These are phyloP conservation scores for Enteromius argenteus DNA, from an alignment of 2,797 vertebrate genomes.

Conservation along the genomic window DNA sequence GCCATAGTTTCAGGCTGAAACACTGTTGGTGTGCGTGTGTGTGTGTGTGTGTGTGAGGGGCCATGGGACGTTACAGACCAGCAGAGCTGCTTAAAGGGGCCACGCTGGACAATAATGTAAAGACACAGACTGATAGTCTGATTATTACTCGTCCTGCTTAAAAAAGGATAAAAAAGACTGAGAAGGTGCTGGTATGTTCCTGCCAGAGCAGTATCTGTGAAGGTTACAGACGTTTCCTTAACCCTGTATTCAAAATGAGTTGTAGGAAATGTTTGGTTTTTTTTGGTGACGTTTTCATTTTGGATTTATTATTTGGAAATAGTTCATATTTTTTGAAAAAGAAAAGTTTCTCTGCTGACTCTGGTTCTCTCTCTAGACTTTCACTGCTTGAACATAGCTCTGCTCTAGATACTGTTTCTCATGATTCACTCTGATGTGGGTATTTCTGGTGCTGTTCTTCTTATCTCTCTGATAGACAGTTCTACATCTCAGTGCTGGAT, in stretches of 20 bases:
- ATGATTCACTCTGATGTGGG: no score
- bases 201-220: no score
- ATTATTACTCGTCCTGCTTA: neutral
- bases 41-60: slow-evolving; percentile 13
- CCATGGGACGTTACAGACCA: slow-evolving; percentile 26
- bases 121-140: slow-evolving; percentile 30
- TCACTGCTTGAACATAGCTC: no score
- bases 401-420: no score
- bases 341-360: neutral
- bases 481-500: neutral
- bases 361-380: no score
- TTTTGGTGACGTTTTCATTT: neutral
- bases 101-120: slow-evolving; percentile 43
- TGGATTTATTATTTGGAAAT: neutral
- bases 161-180: neutral
- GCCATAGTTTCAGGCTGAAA: slow-evolving; percentile 99
- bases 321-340: neutral
- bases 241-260: neutral
- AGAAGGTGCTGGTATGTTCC: neutral
- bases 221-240: neutral
- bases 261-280: neutral
- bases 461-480: neutral
- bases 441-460: no score
- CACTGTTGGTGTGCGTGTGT: slow-evolving; percentile 89
- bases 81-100: slow-evolving; percentile 69